Conservation (phyloP, 1,140 invertebrate species). For the Gryllus bimaculatus region DNA sequence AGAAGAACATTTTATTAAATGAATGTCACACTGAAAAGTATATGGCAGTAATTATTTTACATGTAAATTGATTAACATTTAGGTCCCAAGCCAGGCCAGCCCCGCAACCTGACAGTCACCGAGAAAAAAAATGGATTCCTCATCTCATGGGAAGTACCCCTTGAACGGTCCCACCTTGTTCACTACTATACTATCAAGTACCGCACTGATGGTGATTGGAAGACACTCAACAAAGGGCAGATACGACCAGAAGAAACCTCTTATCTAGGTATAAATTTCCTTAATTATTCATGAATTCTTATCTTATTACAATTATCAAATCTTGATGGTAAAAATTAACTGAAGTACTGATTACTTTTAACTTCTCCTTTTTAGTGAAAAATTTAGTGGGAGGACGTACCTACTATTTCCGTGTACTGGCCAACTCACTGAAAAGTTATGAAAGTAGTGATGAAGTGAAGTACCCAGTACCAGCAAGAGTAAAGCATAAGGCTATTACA, state of each 20-base stretch:
- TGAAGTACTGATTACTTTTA: neutral
- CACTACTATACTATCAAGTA: constrained; percentile 89
- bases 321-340: neutral
- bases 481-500: constrained; percentile 87
- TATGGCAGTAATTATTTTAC: neutral
- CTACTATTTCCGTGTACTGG: constrained; percentile 82
- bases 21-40: no score
- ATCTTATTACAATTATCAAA: neutral
- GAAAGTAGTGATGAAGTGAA: constrained; percentile 75
- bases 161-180: constrained; percentile 64
- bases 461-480: constrained; percentile 74
- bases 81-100: constrained; percentile 82
- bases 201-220: constrained; percentile 77
- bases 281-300: neutral
- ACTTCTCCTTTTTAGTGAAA: constrained; percentile 56
- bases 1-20: no score
- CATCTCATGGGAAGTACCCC: constrained; percentile 78
- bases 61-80: constrained; percentile 22
- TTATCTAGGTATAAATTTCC: constrained; percentile 55
- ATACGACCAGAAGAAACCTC: constrained; percentile 79
- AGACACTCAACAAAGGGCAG: constrained; percentile 73
- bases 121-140: constrained; percentile 78
- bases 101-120: constrained; percentile 76
- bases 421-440: constrained; percentile 72
- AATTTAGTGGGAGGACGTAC: constrained; percentile 80